Evolutionary conservation across 2,888 invertebrate genomes (phyloP).

Genomic region (Eupithecia pulchellata): DNA sequence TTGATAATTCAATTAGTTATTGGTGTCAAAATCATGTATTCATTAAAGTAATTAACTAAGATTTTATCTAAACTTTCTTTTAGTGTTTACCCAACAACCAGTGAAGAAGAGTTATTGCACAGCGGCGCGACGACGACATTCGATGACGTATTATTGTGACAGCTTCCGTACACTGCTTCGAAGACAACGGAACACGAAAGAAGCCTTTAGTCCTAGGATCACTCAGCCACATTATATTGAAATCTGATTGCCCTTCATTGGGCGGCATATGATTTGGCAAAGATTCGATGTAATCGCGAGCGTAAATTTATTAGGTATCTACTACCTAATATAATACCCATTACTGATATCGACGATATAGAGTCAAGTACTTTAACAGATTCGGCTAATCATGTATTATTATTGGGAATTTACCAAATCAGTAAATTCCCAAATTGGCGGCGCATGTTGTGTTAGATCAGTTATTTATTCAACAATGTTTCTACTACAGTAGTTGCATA

Average conservation of each 20-base stretch:
- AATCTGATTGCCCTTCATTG: background rate
- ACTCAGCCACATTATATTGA: background rate
- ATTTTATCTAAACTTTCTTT: too few species aligned
- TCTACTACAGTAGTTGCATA: background rate
- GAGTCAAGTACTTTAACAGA: background rate
- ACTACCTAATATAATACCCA: slow-evolving; percentile 2
- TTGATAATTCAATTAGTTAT: too few species aligned
- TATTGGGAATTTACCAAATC: background rate
- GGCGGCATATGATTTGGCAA: background rate
- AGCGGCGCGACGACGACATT: too few species aligned
- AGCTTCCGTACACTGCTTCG: too few species aligned
- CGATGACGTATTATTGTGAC: too few species aligned
- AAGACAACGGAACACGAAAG: too few species aligned
- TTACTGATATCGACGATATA: background rate
- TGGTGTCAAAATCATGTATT: too few species aligned
- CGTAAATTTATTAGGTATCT: background rate
- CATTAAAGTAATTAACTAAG: too few species aligned
- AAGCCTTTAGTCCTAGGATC: too few species aligned
- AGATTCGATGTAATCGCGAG: background rate
- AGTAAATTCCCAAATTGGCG: background rate
- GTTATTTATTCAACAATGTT: background rate
- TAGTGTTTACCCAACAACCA: too few species aligned
- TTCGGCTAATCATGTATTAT: background rate
- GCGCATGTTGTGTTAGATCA: background rate
- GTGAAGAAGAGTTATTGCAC: too few species aligned